A percentile compares a stretch with the other conserved stretches of the same genome.
Conservation (phyloP, 2,797 vertebrate genomes). For the Gymnoscopelus braueri region DNA sequence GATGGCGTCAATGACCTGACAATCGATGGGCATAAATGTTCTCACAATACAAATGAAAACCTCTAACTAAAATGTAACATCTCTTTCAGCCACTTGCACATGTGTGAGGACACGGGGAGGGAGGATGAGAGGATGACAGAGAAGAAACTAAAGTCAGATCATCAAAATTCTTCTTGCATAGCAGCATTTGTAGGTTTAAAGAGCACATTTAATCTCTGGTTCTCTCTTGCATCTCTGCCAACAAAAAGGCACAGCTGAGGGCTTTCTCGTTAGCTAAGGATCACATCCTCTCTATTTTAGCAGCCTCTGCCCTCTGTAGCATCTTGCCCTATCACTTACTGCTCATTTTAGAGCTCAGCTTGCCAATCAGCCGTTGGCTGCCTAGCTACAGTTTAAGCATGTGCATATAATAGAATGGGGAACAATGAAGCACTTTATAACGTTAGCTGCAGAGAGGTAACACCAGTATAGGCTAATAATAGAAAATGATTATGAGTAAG, state of each 20-base stretch:
- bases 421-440: neutral
- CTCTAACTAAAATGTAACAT: too few species aligned
- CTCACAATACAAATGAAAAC: too few species aligned
- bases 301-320: neutral
- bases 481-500: slow-evolving; percentile 39
- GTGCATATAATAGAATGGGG: slow-evolving; percentile 17
- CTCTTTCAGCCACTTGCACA: too few species aligned
- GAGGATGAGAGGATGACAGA: neutral
- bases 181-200: neutral
- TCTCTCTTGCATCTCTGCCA: neutral
- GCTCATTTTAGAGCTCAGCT: slow-evolving; percentile 4
- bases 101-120: too few species aligned
- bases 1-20: too few species aligned
- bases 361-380: slow-evolving; percentile 2
- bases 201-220: neutral
- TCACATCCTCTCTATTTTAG: slow-evolving; percentile 9
- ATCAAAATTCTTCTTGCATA: slow-evolving; percentile 3
- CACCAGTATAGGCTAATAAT: slow-evolving; percentile 16
- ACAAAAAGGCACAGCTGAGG: neutral
- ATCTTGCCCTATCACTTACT: slow-evolving; percentile 6
- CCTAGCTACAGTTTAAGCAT: neutral
- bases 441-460: slow-evolving; percentile 8
- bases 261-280: neutral
- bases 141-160: neutral
- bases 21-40: too few species aligned